A percentile compares a stretch with the other conserved stretches of the same genome.
Conservation (phyloP, 2,797 vertebrate genomes). For the Ctenochaetus hawaiiensis region DNA sequence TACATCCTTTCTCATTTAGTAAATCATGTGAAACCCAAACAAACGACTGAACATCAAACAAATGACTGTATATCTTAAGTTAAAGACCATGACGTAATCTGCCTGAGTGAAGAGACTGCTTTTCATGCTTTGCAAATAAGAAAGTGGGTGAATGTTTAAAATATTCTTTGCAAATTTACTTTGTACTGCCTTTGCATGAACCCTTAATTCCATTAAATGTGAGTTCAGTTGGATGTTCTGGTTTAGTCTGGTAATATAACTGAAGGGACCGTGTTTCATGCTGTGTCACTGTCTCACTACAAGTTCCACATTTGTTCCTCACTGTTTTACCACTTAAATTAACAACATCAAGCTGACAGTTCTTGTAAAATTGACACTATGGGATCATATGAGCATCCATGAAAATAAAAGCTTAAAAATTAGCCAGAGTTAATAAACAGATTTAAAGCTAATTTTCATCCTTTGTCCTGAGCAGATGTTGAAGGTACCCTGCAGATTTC, state of each 20-base stretch:
- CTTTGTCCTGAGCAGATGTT: not conserved
- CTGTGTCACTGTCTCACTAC: constrained; percentile 23
- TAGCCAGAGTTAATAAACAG: not conserved
- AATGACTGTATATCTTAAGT: constrained; percentile 32
- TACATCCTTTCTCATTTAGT: constrained; percentile 44
- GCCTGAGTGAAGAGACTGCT: constrained; percentile 16
- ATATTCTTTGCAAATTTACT: constrained; percentile 24
- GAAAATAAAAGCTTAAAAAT: constrained; percentile 1
- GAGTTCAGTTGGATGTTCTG: constrained; percentile 31
- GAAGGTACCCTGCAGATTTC: not conserved
- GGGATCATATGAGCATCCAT: constrained; percentile 4
- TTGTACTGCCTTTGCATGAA: constrained; percentile 31
- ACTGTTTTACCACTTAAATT: constrained; percentile 17
- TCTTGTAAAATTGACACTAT: constrained; percentile 10
- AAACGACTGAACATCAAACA: constrained; percentile 37
- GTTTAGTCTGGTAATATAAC: constrained; percentile 29
- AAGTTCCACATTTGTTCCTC: constrained; percentile 38
- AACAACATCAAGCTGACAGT: constrained; percentile 9
- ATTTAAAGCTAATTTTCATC: not conserved
- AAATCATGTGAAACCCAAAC: constrained; percentile 48
- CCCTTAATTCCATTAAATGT: constrained; percentile 36
- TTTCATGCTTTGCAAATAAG: constrained; percentile 36
- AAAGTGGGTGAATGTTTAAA: constrained; percentile 27
- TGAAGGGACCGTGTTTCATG: constrained; percentile 10
- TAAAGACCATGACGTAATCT: constrained; percentile 26